Evolutionary conservation across 2,888 invertebrate species (phyloP).

Genomic region (Drosophila diplacantha): DNA sequence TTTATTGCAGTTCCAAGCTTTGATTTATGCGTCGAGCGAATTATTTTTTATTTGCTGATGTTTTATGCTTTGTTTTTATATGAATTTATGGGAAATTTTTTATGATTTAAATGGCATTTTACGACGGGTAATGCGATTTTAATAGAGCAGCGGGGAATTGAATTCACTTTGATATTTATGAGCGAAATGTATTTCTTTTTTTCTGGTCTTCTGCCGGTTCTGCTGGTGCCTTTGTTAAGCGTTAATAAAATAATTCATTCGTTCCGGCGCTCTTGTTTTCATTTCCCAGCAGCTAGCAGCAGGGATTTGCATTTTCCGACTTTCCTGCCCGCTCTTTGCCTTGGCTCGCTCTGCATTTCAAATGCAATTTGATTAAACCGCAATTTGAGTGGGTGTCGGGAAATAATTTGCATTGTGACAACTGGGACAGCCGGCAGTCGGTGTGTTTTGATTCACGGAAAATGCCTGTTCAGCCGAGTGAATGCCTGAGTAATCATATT

Average conservation of each 20-base stretch:
- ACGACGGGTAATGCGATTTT: conserved; percentile 46
- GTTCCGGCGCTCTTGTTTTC: conserved; percentile 14
- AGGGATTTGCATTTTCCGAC: conserved; percentile 23
- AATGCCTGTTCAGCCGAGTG: not conserved
- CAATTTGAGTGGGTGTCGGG: conserved; percentile 25
- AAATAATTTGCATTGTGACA: conserved; percentile 29
- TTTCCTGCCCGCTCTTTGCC: conserved; percentile 5
- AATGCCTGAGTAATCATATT: not conserved
- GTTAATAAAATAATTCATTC: conserved; percentile 38
- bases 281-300: conserved; percentile 11
- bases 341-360: conserved; percentile 6
- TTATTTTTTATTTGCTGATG: conserved; percentile 30
- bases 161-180: conserved; percentile 34
- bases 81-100: conserved; percentile 32
- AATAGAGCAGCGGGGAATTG: conserved; percentile 38
- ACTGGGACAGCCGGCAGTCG: conserved; percentile 15
- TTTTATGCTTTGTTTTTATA: conserved; percentile 36
- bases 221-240: conserved; percentile 21
- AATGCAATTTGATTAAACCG: conserved; percentile 41
- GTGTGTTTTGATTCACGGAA: conserved; percentile 16
- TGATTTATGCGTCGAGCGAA: conserved; percentile 52
- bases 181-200: conserved; percentile 4
- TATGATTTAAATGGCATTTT: conserved; percentile 51
- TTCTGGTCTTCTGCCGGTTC: not conserved
- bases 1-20: conserved; percentile 50